Evolutionary conservation across 2,888 invertebrate species (phyloP), one percentile per base, ranked within the genome.

Genomic region (Macrophya annulata): DNA sequence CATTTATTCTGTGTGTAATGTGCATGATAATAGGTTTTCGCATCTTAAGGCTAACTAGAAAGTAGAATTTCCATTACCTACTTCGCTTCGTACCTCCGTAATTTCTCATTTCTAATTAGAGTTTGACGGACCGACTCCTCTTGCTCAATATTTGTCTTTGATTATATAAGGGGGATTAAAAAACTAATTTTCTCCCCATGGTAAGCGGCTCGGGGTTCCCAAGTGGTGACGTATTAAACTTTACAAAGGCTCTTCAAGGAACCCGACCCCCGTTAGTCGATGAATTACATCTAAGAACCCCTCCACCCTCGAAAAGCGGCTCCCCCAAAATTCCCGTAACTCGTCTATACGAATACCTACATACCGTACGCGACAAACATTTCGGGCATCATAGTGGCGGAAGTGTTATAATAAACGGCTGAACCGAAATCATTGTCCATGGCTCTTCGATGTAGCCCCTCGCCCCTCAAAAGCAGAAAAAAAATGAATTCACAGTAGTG

Each of bases 101-200:
- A 81, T 43, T 81, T n/a, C 62, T 62, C 37, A n/a, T 62, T 81
- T 62, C 25, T 43, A 81, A 81, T 62, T 62, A 81, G 81, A 5
- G 43, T 81, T 43, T 43, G 81, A 62, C 81, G 62, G 43, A 81
- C 21, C 62, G 51, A n/a, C 59, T 43, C 59, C 21, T 21, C 81
- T 51, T 43, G 81, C n/a, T 62, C 62, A 81, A 81, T 81, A 81
- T 62, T 81, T 81, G 81, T 62, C 81, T 62, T 62, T 81, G 81
- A 81, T 81, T 81, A 81, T 40, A 40, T 40, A 17, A 81, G 21
- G 59, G 62, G 59, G 62, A 59, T 81, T 43, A 81, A 62, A 81
- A 81, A 81, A 81, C 59, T 81, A 81, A 81, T 81, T 81, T 81
- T 81, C 59, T 81, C 81, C 21, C 81, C 81, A 62, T 37, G 40